These are phyloP conservation scores for Calephelis virginiensis DNA, from an alignment of 1,140 invertebrate genomes.

Conservation along the genomic window DNA sequence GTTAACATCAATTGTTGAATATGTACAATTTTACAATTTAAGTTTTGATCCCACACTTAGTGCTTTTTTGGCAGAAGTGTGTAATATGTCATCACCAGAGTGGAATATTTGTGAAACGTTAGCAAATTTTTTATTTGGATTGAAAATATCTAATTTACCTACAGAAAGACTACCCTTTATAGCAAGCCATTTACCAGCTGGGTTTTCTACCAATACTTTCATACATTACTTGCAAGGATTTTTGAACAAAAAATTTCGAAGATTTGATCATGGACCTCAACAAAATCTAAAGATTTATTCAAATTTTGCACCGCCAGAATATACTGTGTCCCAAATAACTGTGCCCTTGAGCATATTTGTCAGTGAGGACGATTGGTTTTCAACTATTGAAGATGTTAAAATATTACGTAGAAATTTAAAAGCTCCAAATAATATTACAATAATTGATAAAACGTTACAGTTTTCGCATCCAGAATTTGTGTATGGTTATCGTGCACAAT, in stretches of 20 bases:
- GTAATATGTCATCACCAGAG: constrained; percentile 32
- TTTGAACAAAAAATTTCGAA: constrained; percentile 45
- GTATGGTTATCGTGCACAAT: constrained; percentile 50
- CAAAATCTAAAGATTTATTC: constrained; percentile 44
- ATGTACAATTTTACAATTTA: constrained; percentile 34
- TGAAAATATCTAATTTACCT: constrained; percentile 44
- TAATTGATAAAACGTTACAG: constrained; percentile 45
- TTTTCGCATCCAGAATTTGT: constrained; percentile 64
- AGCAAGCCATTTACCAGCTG: constrained; percentile 55
- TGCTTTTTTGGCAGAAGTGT: constrained; percentile 44
- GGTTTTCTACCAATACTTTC: constrained; percentile 49
- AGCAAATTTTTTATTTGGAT: constrained; percentile 46
- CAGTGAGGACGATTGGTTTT: constrained; percentile 58
- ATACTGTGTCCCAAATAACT: constrained; percentile 41
- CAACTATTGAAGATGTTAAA: constrained; percentile 42
- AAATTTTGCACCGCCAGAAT: constrained; percentile 43
- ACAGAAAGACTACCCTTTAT: constrained; percentile 43
- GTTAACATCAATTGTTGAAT: constrained; percentile 33
- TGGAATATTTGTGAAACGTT: constrained; percentile 49
- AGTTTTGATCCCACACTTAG: neutral
- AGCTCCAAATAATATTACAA: constrained; percentile 37
- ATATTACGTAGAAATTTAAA: constrained; percentile 42
- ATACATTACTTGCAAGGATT: constrained; percentile 60
- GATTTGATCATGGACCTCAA: constrained; percentile 48
- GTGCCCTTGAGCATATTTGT: constrained; percentile 48